A percentile compares a stretch with the other conserved stretches of the same genome.
These are phyloP conservation scores for Orthosia cruda DNA, from an alignment of 2,888 invertebrate species.

Conservation along the genomic window DNA sequence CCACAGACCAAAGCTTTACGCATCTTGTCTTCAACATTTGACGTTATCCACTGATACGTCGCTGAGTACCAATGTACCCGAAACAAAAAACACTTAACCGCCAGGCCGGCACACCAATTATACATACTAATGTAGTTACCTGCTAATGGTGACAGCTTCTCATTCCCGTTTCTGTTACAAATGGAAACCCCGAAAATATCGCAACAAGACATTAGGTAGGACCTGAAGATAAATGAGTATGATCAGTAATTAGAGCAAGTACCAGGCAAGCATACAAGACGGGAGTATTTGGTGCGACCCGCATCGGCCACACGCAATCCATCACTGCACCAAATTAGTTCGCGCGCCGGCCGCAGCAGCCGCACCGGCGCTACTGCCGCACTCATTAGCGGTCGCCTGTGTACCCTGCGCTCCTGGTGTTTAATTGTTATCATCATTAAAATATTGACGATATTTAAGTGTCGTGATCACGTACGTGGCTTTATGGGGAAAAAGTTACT, in stretches of 20 bases:
- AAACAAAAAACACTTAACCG: no score
- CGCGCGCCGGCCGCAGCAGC: slow-evolving; percentile 84
- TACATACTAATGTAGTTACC: no score
- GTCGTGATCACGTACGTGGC: slow-evolving; percentile 37
- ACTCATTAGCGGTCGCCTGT: slow-evolving; percentile 88
- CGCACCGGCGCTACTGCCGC: slow-evolving; percentile 86
- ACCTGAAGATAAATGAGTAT: slow-evolving; percentile 61
- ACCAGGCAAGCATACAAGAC: slow-evolving; percentile 75
- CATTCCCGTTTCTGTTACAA: neutral
- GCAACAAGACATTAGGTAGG: slow-evolving; percentile 26
- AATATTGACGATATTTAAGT: slow-evolving; percentile 65
- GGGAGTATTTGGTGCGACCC: slow-evolving; percentile 69
- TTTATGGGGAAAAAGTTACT: slow-evolving; percentile 5
- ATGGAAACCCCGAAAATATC: slow-evolving; percentile 37
- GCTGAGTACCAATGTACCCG: no score
- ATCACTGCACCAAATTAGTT: slow-evolving; percentile 89
- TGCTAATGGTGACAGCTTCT: slow-evolving; percentile 16
- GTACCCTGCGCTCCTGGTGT: slow-evolving; percentile 77
- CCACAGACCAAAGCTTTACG: no score
- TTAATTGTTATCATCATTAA: slow-evolving; percentile 75
- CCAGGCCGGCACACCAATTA: no score
- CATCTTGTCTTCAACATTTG: neutral
- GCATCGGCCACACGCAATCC: slow-evolving; percentile 81
- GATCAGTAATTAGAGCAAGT: slow-evolving; percentile 70
- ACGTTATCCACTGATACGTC: neutral